Conservation (phyloP, 2,888 invertebrate genomes). For the Eupelmus urozonus region DNA sequence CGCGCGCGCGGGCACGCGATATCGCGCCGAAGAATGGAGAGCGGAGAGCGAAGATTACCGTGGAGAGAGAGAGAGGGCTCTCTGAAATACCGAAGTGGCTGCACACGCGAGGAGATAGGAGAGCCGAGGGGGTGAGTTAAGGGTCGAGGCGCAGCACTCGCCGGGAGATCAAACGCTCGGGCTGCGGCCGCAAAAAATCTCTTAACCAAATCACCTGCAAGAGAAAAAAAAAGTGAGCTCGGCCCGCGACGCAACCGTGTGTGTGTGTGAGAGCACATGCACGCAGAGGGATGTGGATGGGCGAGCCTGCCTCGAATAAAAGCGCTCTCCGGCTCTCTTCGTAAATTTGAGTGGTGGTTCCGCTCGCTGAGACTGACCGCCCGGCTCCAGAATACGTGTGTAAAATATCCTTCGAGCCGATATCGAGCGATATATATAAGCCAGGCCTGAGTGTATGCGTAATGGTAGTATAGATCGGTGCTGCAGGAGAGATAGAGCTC, state of each 20-base stretch:
- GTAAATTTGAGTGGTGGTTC: neutral
- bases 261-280: neutral
- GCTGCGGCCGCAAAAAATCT: constrained; percentile 54
- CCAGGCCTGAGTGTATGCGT: too few species aligned
- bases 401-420: too few species aligned
- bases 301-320: neutral
- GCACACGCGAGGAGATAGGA: neutral
- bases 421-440: too few species aligned
- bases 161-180: constrained; percentile 47
- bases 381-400: too few species aligned
- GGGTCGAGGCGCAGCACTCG: neutral
- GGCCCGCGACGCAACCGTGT: neutral
- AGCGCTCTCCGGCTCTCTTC: neutral
- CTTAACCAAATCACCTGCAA: constrained; percentile 55
- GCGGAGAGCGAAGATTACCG: neutral
- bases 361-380: neutral
- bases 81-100: constrained; percentile 12
- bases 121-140: neutral
- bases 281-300: neutral
- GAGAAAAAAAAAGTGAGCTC: constrained; percentile 1
- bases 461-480: too few species aligned
- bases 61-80: neutral
- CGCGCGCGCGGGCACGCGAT: neutral
- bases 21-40: neutral
- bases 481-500: too few species aligned